These are phyloP conservation scores for Masticophis lateralis DNA, from an alignment of 2,797 vertebrate species.

Conservation along the genomic window DNA sequence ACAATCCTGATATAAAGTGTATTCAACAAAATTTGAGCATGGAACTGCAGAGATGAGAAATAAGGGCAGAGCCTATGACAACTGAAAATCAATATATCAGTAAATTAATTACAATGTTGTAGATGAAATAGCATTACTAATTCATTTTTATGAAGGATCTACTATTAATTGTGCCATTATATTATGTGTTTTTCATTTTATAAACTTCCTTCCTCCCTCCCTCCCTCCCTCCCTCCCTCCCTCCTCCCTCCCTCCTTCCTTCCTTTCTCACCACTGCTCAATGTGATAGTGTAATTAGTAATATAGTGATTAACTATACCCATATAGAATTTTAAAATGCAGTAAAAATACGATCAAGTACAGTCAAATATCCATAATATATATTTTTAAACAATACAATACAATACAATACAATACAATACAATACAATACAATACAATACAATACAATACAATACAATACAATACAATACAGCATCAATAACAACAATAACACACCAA, in stretches of 20 bases:
- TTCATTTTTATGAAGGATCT: neutral
- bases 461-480: neutral
- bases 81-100: neutral
- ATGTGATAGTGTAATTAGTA: neutral
- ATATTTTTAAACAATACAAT: neutral
- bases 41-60: neutral
- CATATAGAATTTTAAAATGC: neutral
- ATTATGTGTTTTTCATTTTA: neutral
- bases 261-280: neutral
- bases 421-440: neutral
- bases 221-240: neutral
- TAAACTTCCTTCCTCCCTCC: neutral
- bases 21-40: neutral
- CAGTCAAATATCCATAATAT: neutral
- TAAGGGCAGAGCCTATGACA: neutral
- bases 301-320: neutral
- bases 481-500: neutral
- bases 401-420: neutral
- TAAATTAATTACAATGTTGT: neutral
- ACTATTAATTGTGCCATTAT: neutral
- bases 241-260: neutral
- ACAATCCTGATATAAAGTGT: neutral
- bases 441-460: neutral
- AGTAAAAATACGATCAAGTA: neutral
- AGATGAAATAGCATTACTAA: neutral